Base-by-base conservation (phyloP, 2,113 vertebrate genomes). In the Gopherus flavomarginatus region DNA sequence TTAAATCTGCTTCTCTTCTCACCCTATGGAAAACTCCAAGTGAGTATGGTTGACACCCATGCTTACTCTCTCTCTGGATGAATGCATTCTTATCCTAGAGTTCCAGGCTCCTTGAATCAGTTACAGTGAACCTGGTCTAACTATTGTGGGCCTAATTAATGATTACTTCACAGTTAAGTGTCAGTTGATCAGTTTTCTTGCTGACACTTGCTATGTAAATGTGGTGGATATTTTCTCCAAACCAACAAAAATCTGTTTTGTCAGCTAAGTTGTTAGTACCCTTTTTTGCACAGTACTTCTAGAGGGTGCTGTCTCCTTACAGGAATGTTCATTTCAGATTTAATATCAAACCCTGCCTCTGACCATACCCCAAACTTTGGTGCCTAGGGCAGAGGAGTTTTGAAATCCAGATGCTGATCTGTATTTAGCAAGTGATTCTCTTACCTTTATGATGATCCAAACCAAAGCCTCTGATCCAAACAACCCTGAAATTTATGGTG, bases 41-140 rank as follows among this genome's bases (percentile, higher is more conserved):
- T 13, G 24, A 89, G 85, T 38, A 29, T 44, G 44, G 54, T 57
- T 83, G 75, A 27, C 10, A 1, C 16, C 24, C 21, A 11, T 47
- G 54, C 57, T 94, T n/a, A 88, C 38, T 44, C 42, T 42, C 42
- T 42, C 42, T 83, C 50, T 83, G 79, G 29, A 69, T 54, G 65
- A 89, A 35, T 29, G 4, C 0, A 0, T 53, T 0, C 1, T 59
- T 44, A 69, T 69, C 8, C 35, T 69, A 69, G 65, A 69, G 31
- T 17, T n/a, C 35, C 35, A 62, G 54, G 57, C 1, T 1, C 3
- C 9, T 16, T 47, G 85, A 52, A 29, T 13, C 77, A 62, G 22
- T 27, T 42, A 24, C 21, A 24, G 24, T 24, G 21, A 75, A 21
- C 42, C 69, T 75, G 38, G 21, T 38, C 38, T 22, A 75, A 22